These are phyloP conservation scores for Bombus superbus DNA, from an alignment of 1,140 invertebrate species.

Conservation along the genomic window DNA sequence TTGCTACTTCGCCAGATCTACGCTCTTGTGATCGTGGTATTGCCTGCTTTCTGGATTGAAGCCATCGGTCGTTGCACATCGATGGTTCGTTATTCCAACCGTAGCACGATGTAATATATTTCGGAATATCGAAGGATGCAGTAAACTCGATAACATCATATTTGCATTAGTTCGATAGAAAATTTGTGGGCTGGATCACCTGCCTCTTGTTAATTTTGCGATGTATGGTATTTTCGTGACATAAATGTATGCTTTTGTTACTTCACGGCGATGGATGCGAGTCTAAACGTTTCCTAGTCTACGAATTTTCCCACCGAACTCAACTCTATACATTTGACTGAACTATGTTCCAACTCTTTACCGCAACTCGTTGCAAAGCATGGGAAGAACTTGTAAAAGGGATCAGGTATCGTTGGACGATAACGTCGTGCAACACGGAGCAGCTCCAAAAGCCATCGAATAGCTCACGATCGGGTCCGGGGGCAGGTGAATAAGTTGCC, in stretches of 20 bases:
- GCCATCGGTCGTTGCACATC: background rate
- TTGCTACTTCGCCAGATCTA: background rate
- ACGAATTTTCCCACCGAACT: too few relatives aligned
- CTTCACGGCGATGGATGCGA: too few relatives aligned
- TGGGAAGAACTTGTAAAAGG: background rate
- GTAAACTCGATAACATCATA: background rate
- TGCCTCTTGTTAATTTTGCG: too few relatives aligned
- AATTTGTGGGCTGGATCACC: too few relatives aligned
- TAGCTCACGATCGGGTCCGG: background rate
- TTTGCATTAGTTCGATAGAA: too few relatives aligned
- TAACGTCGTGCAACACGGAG: background rate
- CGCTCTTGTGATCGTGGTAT: background rate
- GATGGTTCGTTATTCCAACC: background rate
- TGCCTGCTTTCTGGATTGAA: background rate
- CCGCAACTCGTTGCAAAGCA: too few relatives aligned
- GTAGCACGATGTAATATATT: background rate
- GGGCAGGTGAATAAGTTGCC: constrained; percentile 39
- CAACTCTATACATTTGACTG: too few relatives aligned
- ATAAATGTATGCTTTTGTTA: too few relatives aligned
- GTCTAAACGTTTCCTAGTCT: too few relatives aligned
- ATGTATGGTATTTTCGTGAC: too few relatives aligned
- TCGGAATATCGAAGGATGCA: background rate
- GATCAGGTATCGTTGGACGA: background rate
- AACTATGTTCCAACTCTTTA: too few relatives aligned
- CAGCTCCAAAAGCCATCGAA: background rate